These are phyloP conservation scores for Diceros bicornis DNA, from an alignment of 2,797 vertebrate species.

Conservation along the genomic window DNA sequence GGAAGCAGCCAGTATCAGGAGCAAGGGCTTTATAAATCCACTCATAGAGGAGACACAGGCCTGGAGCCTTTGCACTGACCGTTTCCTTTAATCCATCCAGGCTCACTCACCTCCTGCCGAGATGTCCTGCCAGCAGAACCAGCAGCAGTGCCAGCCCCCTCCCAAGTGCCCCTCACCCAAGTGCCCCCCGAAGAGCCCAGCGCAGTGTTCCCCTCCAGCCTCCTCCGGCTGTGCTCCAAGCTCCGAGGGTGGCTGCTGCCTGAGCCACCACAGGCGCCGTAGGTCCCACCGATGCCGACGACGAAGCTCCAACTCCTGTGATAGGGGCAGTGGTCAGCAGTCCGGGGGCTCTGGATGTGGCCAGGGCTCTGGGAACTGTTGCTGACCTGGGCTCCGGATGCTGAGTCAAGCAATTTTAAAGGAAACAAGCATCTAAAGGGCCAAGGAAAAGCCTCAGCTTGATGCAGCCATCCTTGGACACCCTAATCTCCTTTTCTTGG, in stretches of 20 bases:
- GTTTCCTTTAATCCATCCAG: not conserved
- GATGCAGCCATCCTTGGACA: not conserved
- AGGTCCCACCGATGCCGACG: constrained; percentile 53
- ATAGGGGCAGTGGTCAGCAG: not conserved
- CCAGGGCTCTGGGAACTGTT: constrained; percentile 40
- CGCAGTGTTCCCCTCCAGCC: not conserved
- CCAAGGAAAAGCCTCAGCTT: not conserved
- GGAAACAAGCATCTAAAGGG: not conserved
- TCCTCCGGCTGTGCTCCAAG: not conserved
- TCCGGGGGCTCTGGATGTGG: not conserved
- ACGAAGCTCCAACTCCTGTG: constrained; percentile 41
- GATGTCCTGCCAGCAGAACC: constrained; percentile 69
- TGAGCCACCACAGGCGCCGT: constrained; percentile 34
- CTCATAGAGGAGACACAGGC: not conserved
- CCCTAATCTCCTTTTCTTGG: not conserved
- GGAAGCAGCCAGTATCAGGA: not conserved
- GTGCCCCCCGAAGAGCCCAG: constrained; percentile 45
- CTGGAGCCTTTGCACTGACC: not conserved
- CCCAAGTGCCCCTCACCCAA: constrained; percentile 65
- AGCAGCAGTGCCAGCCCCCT: constrained; percentile 57
- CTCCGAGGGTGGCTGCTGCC: not conserved
- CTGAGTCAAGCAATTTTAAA: fast-evolving
- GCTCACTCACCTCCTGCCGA: fast-evolving
- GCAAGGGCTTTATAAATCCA: not conserved
- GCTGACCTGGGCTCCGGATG: not conserved